Conservation (phyloP, 2,113 vertebrate genomes). For the Silurus meridionalis region DNA sequence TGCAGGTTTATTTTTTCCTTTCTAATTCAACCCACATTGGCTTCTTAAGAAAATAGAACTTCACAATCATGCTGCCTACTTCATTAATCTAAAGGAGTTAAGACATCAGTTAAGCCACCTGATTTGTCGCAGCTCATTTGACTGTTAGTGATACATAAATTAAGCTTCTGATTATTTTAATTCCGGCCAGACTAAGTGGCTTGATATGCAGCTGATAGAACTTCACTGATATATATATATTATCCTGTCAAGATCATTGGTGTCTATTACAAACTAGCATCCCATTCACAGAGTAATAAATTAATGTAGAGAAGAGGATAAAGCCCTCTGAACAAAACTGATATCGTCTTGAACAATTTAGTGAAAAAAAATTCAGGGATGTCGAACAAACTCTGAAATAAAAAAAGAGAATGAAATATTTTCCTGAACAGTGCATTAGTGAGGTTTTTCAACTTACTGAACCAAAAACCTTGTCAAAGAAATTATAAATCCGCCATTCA, state of each 20-base stretch:
- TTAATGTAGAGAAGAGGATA: constrained; percentile 40
- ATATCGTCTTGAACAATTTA: background rate
- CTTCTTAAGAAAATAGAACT: constrained; percentile 47
- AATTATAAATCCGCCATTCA: background rate
- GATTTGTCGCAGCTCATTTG: constrained; percentile 69
- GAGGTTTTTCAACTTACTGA: background rate
- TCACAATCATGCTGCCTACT: constrained; percentile 58
- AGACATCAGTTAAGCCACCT: constrained; percentile 57
- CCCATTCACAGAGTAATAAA: constrained; percentile 65
- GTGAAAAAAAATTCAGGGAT: constrained; percentile 18
- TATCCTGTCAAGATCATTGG: background rate
- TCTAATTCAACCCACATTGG: constrained; percentile 53
- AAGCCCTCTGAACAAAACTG: background rate
- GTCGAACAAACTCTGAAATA: background rate
- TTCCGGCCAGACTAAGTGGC: constrained; percentile 54
- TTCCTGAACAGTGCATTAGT: constrained; percentile 20
- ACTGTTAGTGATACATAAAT: constrained; percentile 47
- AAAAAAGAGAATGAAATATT: background rate
- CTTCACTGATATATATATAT: constrained; percentile 51
- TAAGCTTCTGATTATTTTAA: constrained; percentile 39
- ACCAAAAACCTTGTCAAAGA: background rate
- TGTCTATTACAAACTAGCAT: constrained; percentile 11
- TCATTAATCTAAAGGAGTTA: constrained; percentile 47
- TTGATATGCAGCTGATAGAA: constrained; percentile 57
- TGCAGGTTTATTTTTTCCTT: constrained; percentile 50